Percentiles rank a stretch among this genome's conserved stretches.
Conservation (phyloP, 2,888 invertebrate species). For the Campopleginae sp. region DNA sequence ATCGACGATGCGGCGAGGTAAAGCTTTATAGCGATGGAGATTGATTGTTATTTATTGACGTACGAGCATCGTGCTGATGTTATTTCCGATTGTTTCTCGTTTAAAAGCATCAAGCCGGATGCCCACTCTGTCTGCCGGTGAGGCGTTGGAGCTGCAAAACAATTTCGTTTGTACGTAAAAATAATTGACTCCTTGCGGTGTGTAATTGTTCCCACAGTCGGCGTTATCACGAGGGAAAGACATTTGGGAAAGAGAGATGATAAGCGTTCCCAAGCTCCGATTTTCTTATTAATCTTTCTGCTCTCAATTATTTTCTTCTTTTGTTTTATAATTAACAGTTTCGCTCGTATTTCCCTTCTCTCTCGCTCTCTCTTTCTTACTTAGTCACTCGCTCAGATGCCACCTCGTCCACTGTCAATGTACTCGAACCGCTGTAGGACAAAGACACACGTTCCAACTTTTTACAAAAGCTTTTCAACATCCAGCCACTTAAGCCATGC, state of each 20-base stretch:
- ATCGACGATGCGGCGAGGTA: constrained; percentile 1
- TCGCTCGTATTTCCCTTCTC: constrained; percentile 54
- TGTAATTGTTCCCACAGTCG: constrained; percentile 28
- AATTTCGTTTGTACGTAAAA: constrained; percentile 66
- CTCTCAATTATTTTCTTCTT: constrained; percentile 53
- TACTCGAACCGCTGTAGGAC: constrained; percentile 83
- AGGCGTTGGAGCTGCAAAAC: constrained; percentile 84
- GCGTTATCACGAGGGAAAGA: constrained; percentile 8
- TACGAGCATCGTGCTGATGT: neutral
- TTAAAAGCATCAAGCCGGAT: constrained; percentile 80
- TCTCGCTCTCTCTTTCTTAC: constrained; percentile 49
- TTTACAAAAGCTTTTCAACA: constrained; percentile 43
- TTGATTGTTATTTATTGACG: neutral
- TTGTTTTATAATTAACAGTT: constrained; percentile 40
- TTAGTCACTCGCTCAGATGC: constrained; percentile 75
- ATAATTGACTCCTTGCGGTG: constrained; percentile 39
- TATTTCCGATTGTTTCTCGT: constrained; percentile 12
- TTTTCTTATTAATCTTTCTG: constrained; percentile 38
- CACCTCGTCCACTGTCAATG: constrained; percentile 83
- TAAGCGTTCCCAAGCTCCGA: constrained; percentile 7
- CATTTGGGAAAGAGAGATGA: constrained; percentile 30
- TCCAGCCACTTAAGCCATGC: neutral
- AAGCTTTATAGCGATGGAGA: neutral
- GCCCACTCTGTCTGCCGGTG: constrained; percentile 81
- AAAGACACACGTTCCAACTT: constrained; percentile 68